Conservation (phyloP, 2,113 vertebrate genomes). For the Benitochromis conjunctus region DNA sequence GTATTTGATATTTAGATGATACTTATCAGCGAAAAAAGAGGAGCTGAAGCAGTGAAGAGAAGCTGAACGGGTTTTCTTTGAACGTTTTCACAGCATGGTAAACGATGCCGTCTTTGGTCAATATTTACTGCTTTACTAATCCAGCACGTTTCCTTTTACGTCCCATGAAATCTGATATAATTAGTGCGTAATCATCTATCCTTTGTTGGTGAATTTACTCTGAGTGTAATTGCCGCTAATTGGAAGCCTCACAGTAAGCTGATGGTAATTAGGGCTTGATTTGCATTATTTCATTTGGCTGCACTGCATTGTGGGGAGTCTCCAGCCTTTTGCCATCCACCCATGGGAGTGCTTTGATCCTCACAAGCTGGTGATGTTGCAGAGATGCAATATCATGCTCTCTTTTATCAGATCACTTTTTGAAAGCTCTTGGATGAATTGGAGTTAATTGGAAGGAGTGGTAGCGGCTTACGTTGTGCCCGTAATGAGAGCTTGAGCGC, state of each 20-base stretch:
- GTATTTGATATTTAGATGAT: conserved; percentile 26
- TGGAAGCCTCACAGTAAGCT: conserved; percentile 84
- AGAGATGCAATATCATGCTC: conserved; percentile 48
- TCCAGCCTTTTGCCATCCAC: conserved; percentile 73
- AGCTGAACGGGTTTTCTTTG: neutral
- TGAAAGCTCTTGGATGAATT: conserved; percentile 69
- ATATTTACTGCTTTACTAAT: conserved; percentile 32
- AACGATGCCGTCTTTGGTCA: neutral
- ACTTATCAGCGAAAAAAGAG: neutral
- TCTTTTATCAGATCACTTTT: conserved; percentile 40
- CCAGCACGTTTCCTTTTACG: neutral
- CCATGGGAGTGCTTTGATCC: conserved; percentile 79
- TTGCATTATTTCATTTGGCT: conserved; percentile 84
- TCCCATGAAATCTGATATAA: conserved; percentile 67
- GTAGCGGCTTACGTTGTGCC: conserved; percentile 12
- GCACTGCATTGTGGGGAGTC: conserved; percentile 76
- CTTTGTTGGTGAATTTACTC: conserved; percentile 86
- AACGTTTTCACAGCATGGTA: neutral
- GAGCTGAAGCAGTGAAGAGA: neutral
- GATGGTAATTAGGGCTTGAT: conserved; percentile 86
- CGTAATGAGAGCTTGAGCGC: neutral
- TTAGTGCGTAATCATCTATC: conserved; percentile 81
- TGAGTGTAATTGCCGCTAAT: conserved; percentile 93
- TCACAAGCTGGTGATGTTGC: conserved; percentile 71
- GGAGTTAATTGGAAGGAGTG: conserved; percentile 62